Base-by-base conservation (phyloP, 2,113 vertebrate species). In the Pantherophis guttatus region DNA sequence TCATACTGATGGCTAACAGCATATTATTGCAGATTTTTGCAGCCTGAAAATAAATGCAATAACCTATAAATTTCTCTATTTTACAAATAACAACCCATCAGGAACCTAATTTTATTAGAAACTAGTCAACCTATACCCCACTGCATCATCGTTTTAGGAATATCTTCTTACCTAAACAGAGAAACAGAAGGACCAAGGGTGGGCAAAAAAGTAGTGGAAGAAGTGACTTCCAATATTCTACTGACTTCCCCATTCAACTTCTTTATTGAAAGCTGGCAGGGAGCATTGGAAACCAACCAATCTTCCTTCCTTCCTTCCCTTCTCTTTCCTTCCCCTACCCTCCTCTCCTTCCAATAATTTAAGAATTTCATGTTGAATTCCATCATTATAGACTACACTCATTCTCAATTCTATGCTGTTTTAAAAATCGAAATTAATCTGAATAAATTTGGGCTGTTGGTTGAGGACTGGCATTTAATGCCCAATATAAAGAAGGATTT, bases 1-100 rank as follows among this genome's bases (percentile, higher is more conserved):
- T 99, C 99, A 99, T 99, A 96, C 99, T 98, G 92, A 99, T 99
- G 86, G 98, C 99, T 95, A 99, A 97, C 86, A 99, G 98, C 99
- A 99, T 99, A 96, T 99, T 99, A 98, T 99, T 99, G 96, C 99
- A 99, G 96, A 99, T 99, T 98, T 99, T 99, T 87, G 99, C 99
- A 94, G 99, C 98, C 99, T 99, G 96, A 89, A 98, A 97, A 95
- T 15, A 97, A 48, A 44, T 89, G 50, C 70, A 97, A 93, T n/a
- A 26, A 0, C 62, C 24, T 90, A 57, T 96, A 93, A 96, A 44
- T 88, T 94, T 88, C 85, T 94, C 39, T 0, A 6, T 70, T 94
- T 86, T 95, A 88, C 53, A 90, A 2, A 92, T 92, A 93, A 1
- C 0, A 91, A 91, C 94, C 55, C 65, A 19, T 10, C 11, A 95